A percentile compares a stretch with the other conserved stretches of the same genome.
These are phyloP conservation scores for Cryptocheilus praepositus DNA, from an alignment of 2,888 invertebrate species.

Conservation along the genomic window DNA sequence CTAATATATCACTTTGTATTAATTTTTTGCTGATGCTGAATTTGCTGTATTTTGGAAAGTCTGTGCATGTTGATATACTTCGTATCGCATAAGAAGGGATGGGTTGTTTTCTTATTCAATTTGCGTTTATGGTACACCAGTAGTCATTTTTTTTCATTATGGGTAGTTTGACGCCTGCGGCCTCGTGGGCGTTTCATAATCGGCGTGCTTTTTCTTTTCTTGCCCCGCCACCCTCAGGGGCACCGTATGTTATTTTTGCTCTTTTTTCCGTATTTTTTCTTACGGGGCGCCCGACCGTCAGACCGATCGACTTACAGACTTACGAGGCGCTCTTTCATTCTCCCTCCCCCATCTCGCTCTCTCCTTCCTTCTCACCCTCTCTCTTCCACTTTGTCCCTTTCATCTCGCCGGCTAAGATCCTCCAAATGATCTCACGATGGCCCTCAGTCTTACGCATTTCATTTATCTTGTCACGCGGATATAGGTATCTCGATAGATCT, in stretches of 20 bases:
- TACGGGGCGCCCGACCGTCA: conserved; percentile 39
- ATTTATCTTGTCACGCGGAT: conserved; percentile 57
- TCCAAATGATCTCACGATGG: conserved; percentile 57
- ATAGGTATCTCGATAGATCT: too few species aligned
- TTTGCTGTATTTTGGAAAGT: too few species aligned
- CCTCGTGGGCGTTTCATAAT: conserved; percentile 29
- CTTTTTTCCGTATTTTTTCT: conserved; percentile 32
- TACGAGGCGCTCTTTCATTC: too few species aligned
- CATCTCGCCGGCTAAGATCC: conserved; percentile 62
- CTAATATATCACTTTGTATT: too few species aligned
- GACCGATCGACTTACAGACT: conserved; percentile 55
- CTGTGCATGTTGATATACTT: too few species aligned
- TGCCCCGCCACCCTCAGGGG: conserved; percentile 38
- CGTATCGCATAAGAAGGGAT: too few species aligned
- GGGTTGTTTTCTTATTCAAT: too few species aligned
- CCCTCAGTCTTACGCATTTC: conserved; percentile 58
- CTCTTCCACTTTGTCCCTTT: conserved; percentile 53
- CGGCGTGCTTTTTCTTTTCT: conserved; percentile 36
- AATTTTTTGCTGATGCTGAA: too few species aligned
- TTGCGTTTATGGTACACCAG: too few species aligned
- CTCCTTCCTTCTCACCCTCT: conserved; percentile 26
- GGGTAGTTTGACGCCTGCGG: conserved; percentile 20
- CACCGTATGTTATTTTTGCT: conserved; percentile 41
- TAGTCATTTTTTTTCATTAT: conserved; percentile 18
- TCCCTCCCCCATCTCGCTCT: conserved; percentile 28